Conservation (phyloP, 2,113 vertebrate genomes). For the Ia io region DNA sequence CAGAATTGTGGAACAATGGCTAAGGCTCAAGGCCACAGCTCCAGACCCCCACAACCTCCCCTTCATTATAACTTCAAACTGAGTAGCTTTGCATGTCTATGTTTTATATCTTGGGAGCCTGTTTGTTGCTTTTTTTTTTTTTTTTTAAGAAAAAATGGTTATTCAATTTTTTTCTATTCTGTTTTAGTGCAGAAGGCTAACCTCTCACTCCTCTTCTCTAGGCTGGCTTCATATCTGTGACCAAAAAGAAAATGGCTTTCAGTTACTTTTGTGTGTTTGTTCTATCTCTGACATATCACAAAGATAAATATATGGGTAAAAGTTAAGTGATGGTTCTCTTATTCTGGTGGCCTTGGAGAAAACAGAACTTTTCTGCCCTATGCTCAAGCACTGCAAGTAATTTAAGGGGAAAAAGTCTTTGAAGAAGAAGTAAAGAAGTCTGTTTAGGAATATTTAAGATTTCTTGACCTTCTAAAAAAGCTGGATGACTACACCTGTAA, state of each 20-base stretch:
- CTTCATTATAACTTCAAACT: not conserved
- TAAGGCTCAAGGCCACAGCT: too few relatives aligned
- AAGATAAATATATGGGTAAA: not conserved
- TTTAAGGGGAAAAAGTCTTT: not conserved
- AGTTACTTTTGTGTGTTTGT: not conserved
- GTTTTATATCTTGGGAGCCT: not conserved
- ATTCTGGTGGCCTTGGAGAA: not conserved
- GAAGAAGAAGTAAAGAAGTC: not conserved
- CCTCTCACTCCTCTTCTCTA: not conserved
- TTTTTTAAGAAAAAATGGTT: not conserved
- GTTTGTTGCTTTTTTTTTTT: not conserved
- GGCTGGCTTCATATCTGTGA: not conserved
- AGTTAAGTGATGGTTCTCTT: not conserved
- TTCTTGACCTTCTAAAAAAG: not conserved
- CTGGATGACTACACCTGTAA: not conserved
- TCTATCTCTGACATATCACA: not conserved
- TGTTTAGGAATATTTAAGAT: not conserved
- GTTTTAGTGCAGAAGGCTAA: not conserved
- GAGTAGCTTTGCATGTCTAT: not conserved
- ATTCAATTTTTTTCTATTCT: not conserved
- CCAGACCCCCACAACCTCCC: fast-evolving
- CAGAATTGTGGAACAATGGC: not conserved
- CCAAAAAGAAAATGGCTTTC: not conserved
- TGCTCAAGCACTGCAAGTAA: not conserved
- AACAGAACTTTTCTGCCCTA: not conserved